Evolutionary conservation across 2,888 invertebrate species (phyloP), one percentile per base, ranked within the genome.

Genomic region (Heliothis peltigera): DNA sequence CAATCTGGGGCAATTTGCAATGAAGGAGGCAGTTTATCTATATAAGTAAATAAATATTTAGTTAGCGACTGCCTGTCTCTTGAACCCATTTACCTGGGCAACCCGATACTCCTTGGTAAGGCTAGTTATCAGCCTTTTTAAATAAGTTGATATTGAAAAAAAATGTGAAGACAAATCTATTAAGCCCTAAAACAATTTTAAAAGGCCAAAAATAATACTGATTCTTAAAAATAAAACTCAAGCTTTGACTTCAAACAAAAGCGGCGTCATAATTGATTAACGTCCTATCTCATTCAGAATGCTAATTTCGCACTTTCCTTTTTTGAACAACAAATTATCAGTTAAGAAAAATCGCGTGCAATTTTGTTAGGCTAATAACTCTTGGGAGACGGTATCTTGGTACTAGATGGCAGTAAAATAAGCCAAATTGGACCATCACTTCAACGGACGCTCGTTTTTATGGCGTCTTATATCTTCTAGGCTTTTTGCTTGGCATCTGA

Each of bases 351-450:
- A 90, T 89, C 84, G 83, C 83, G 80, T 80, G 85, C 86, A 87
- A 90, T 92, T 90, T 89, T 84, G 88, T 87, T 84, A 84, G 84
- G 82, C 89, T 91, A 91, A 92, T 92, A 92, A 92, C 86, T 92
- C 85, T 85, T 80, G 74, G 76, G 81, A 85, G 84, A 79, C 84
- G 86, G 84, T 89, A 89, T 90, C 89, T 86, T 67, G 78, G 80
- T 86, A 82, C 84, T 86, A 87, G 90, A 90, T 90, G 87, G 90
- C 90, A 89, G 90, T 92, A 89, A 91, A 92, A 90, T 91, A 89
- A 88, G 88, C 90, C 88, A 91, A 93, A 92, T 92, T 92, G 91
- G 88, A 84, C 87, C 88, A 89, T 91, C 88, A 82, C 86, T 88
- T 87, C 84, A 81, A 77, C 80, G 80, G 71, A 82, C 39, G 85